Conservation (phyloP, 2,113 vertebrate species). For the Callorhinus ursinus region DNA sequence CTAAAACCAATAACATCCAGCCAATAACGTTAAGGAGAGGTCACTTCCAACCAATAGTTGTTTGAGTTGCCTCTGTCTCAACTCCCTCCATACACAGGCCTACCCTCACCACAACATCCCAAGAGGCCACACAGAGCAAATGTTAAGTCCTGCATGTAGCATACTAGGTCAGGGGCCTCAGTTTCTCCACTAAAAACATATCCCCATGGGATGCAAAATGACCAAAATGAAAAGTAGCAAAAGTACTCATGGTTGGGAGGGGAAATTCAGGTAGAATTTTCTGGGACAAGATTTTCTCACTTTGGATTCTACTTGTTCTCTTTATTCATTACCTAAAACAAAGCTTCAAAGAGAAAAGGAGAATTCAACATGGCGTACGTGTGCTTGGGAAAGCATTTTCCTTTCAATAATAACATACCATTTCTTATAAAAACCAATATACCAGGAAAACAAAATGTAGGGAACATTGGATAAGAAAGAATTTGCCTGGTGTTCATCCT, state of each 20-base stretch:
- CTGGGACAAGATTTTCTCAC: not conserved
- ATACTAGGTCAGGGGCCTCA: not conserved
- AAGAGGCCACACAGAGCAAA: not conserved
- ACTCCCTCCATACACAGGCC: not conserved
- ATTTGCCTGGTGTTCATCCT: not conserved
- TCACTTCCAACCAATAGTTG: not conserved
- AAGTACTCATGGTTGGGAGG: not conserved
- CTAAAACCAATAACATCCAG: not conserved
- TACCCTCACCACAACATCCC: not conserved
- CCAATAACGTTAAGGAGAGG: not conserved
- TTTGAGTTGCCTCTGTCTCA: not conserved
- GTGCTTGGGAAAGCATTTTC: not conserved
- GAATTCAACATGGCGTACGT: not conserved
- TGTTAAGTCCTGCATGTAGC: not conserved
- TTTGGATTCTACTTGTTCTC: not conserved
- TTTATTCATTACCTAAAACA: not conserved
- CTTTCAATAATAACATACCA: not conserved
- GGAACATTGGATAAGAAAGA: not conserved
- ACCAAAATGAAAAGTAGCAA: not conserved
- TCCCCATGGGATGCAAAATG: not conserved
- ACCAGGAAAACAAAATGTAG: not conserved
- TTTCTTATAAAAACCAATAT: not conserved
- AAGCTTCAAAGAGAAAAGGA: conserved; percentile 5
- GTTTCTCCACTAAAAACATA: not conserved
- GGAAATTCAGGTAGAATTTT: not conserved